Evolutionary conservation across 2,888 invertebrate species (phyloP), one percentile per base, ranked within the genome.

Genomic region (Hanleya hanleyi): DNA sequence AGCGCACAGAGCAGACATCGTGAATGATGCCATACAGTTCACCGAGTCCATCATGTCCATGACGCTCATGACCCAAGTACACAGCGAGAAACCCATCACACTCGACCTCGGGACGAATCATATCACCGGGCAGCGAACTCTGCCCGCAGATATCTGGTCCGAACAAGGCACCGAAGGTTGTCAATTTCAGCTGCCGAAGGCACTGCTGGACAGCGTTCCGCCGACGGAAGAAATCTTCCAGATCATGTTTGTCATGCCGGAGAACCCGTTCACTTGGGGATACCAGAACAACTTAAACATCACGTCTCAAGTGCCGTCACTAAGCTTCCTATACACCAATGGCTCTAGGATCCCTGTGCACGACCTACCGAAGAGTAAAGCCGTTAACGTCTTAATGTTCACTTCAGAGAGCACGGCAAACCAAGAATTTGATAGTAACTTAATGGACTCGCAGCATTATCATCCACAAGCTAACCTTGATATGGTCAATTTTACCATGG

Each of bases 241-340:
- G 67, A 57, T 82, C 7, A 72, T 79, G 66, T 74, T 79, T 22
- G 77, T 77, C 36, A 71, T 69, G n/a, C 33, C 70, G 0, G 29
- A 71, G 35, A 83, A 82, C 69, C 84, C 82, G 6, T 83, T 77
- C 47, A 78, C 78, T 15, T 84, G 80, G 74, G 82, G 81, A 18
- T 77, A 73, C 49, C 62, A 65, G 7, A 67, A 50, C 2, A 37
- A 69, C 26, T 33, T 71, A 0, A 38, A 68, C 15, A 38, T 80
- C 0, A 77, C 75, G 57, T 78, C 85, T 12, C 75, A 75, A 18
- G 81, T 83, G 0, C 67, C 83, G 9, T 74, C 77, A 1, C 73
- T 83, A 7, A 76, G 77, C 65, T 84, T 86, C 67, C 77, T 78
- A 67, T 74, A 80, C 50, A 68, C 76, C 6, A 69, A 76, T 64